These are phyloP conservation scores for Microplitis manilae DNA, from an alignment of 2,888 invertebrate species.

Conservation along the genomic window DNA sequence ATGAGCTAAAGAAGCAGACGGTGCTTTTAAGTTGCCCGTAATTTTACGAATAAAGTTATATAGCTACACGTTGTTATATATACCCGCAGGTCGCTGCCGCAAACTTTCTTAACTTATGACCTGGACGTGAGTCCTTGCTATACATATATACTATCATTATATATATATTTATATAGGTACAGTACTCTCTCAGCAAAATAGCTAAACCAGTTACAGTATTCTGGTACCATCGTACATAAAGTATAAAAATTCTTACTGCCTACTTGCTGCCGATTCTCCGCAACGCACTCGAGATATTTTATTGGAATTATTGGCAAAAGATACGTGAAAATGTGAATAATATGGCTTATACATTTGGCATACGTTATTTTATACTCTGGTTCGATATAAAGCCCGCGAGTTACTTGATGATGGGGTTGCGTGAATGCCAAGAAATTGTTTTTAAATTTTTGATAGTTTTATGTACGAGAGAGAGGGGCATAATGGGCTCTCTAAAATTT, in stretches of 20 bases:
- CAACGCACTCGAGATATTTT: background rate
- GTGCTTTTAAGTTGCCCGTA: constrained; percentile 61
- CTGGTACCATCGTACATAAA: constrained; percentile 6
- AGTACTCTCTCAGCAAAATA: too few relatives aligned
- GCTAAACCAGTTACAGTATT: background rate
- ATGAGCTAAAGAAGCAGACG: constrained; percentile 54
- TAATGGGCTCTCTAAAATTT: too few relatives aligned
- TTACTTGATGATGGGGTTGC: too few relatives aligned
- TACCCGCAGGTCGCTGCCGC: constrained; percentile 46
- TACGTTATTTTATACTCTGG: background rate
- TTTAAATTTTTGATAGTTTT: too few relatives aligned
- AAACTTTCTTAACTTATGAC: constrained; percentile 53
- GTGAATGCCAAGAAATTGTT: too few relatives aligned
- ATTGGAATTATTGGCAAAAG: too few relatives aligned
- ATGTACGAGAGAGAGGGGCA: too few relatives aligned
- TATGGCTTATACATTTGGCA: constrained; percentile 8
- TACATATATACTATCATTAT: constrained; percentile 29
- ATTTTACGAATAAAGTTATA: constrained; percentile 64
- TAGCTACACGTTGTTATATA: constrained; percentile 35
- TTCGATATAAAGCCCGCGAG: too few relatives aligned
- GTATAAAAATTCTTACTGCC: background rate
- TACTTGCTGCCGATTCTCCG: too few relatives aligned
- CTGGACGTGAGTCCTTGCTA: constrained; percentile 44
- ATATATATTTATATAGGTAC: constrained; percentile 6
- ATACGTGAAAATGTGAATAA: constrained; percentile 8